phyloP scores from a whole-genome alignment of 2,797 vertebrate genomes.

The Myripristis jacobus region DNA sequence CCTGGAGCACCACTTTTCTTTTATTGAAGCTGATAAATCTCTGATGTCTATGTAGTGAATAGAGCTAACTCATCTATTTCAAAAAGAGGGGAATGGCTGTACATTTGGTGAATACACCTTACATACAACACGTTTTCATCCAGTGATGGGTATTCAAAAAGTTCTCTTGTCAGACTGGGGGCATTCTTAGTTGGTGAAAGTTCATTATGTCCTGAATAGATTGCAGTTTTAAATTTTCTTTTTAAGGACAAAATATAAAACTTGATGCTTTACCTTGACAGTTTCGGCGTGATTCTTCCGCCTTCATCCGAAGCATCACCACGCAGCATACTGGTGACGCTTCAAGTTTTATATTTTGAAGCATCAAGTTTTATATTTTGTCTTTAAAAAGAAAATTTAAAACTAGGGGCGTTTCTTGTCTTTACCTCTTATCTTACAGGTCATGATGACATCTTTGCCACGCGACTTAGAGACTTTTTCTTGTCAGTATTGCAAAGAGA shows the following conservation, averaged over 20 bases:
- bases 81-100: not conserved
- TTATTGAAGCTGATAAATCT: slow-evolving; percentile 55
- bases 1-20: slow-evolving; percentile 43
- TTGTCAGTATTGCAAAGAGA: not conserved
- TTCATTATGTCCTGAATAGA: too few species aligned
- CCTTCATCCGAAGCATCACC: too few species aligned
- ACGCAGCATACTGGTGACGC: too few species aligned
- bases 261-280: too few species aligned
- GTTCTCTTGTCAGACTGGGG: not conserved
- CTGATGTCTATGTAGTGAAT: slow-evolving; percentile 23
- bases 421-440: not conserved
- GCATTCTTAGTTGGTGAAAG: too few species aligned
- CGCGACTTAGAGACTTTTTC: not conserved
- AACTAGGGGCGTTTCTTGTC: too few species aligned
- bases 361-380: too few species aligned
- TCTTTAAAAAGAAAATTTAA: too few species aligned
- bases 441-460: not conserved
- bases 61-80: slow-evolving; percentile 29
- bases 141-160: not conserved
- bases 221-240: too few species aligned
- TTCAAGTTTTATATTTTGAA: too few species aligned
- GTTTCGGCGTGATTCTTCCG: too few species aligned
- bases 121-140: slow-evolving; percentile 1
- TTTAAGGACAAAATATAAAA: too few species aligned
- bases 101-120: slow-evolving; percentile 25